Percentiles rank a stretch among this genome's conserved stretches.
Conservation (phyloP, 1,140 invertebrate species). For the Metopolophium dirhodum region DNA sequence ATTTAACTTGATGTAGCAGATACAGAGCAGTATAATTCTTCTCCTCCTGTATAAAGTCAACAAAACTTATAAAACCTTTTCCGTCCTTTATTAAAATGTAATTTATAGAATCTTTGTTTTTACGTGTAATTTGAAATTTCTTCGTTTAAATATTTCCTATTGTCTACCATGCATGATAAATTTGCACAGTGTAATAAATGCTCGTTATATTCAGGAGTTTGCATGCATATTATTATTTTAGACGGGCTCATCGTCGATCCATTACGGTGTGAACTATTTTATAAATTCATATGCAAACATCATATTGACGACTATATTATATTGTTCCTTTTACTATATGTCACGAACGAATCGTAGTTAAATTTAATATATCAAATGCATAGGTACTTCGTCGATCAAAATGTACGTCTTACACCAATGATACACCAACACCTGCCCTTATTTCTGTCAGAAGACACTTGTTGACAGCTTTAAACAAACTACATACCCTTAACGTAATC, state of each 20-base stretch:
- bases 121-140: background rate
- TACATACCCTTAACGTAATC: background rate
- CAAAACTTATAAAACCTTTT: background rate
- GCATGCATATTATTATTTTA: background rate
- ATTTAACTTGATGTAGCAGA: background rate
- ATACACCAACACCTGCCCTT: background rate
- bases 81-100: background rate
- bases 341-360: background rate
- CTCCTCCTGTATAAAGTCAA: background rate
- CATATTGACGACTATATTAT: background rate
- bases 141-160: background rate
- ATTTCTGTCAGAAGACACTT: background rate
- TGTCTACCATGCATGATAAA: background rate
- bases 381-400: background rate
- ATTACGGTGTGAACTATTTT: background rate
- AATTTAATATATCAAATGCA: background rate
- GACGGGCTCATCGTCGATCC: background rate
- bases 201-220: background rate
- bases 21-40: background rate
- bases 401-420: background rate
- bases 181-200: background rate
- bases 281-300: background rate
- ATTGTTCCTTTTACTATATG: background rate
- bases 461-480: background rate
- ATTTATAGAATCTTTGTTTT: background rate